A percentile compares a stretch with the other conserved stretches of the same genome.
These are phyloP conservation scores for Plectropomus leopardus DNA, from an alignment of 2,113 vertebrate genomes.

Conservation along the genomic window DNA sequence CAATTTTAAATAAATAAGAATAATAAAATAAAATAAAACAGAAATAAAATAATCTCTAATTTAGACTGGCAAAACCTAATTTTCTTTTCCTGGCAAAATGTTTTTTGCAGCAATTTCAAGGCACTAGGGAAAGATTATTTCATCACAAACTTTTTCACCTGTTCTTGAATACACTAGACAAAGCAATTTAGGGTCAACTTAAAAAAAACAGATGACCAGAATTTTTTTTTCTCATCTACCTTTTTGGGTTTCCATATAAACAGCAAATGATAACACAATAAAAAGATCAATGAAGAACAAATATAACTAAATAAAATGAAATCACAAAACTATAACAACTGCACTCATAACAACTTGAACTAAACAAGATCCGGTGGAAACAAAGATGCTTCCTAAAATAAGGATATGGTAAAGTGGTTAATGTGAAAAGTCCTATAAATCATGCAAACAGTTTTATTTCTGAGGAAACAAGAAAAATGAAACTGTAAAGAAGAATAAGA, in stretches of 20 bases:
- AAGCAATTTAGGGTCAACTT: too few relatives aligned
- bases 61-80: too few relatives aligned
- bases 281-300: slow-evolving; percentile 1
- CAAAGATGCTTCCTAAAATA: not conserved
- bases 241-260: not conserved
- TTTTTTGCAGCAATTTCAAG: too few relatives aligned
- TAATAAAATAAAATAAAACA: too few relatives aligned
- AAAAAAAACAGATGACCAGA: too few relatives aligned
- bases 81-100: too few relatives aligned
- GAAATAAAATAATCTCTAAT: too few relatives aligned
- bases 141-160: too few relatives aligned
- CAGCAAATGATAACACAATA: slow-evolving; percentile 18
- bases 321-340: not conserved
- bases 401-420: not conserved
- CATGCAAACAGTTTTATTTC: not conserved
- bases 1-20: too few relatives aligned
- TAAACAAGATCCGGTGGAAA: not conserved
- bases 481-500: slow-evolving; percentile 33
- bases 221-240: too few relatives aligned
- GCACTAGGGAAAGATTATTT: too few relatives aligned
- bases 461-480: not conserved
- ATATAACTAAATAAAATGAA: slow-evolving; percentile 39
- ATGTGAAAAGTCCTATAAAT: not conserved
- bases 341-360: not conserved
- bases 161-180: too few relatives aligned